Evolutionary conservation across 2,888 invertebrate species (phyloP).

Genomic region (Byasa hedistus): DNA sequence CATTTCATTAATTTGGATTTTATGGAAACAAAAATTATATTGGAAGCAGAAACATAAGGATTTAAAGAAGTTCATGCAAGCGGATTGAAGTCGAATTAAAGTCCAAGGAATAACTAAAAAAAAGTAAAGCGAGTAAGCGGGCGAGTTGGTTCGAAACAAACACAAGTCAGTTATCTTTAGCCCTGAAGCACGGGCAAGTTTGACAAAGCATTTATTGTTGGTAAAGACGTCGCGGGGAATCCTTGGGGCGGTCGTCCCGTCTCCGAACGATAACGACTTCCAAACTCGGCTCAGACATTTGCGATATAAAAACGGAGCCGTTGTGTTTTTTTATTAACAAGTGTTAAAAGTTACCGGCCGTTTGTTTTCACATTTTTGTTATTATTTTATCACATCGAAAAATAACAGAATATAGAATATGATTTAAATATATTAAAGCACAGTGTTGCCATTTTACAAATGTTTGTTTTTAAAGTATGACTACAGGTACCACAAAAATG

Average conservation of each 20-base stretch:
- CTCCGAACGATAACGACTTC: constrained; percentile 65
- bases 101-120: constrained; percentile 39
- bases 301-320: constrained; percentile 29
- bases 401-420: neutral
- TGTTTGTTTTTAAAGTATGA: too few species aligned
- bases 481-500: too few species aligned
- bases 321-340: constrained; percentile 7
- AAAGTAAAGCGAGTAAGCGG: constrained; percentile 42
- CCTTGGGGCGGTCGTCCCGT: constrained; percentile 41
- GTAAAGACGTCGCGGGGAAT: constrained; percentile 51
- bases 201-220: constrained; percentile 74
- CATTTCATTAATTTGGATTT: too few species aligned
- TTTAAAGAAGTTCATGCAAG: constrained; percentile 29
- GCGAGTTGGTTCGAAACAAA: constrained; percentile 56
- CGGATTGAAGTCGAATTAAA: constrained; percentile 35
- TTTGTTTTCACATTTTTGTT: neutral
- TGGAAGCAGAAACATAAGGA: neutral
- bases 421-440: neutral
- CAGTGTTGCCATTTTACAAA: neutral
- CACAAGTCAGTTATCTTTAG: constrained; percentile 62
- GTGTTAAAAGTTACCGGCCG: neutral
- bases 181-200: constrained; percentile 49
- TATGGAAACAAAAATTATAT: too few species aligned
- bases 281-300: constrained; percentile 48
- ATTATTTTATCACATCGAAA: neutral